phyloP scores from a whole-genome alignment of 2,113 vertebrate species.

The Paradoxurus hermaphroditus region DNA sequence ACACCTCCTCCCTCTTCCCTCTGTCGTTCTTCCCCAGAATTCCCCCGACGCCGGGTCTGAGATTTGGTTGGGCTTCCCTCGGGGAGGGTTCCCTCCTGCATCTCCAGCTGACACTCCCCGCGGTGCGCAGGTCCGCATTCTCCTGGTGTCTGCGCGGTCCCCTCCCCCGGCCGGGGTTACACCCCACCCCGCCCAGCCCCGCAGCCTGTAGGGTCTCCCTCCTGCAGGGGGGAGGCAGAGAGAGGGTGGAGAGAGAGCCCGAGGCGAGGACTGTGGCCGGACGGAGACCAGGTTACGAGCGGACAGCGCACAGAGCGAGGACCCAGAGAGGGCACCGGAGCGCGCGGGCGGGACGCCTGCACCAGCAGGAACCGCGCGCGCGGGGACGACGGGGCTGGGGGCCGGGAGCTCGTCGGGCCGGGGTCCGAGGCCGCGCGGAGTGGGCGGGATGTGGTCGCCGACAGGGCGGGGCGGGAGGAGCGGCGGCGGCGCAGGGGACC shows the following conservation, averaged over 20 bases:
- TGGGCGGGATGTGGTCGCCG: neutral
- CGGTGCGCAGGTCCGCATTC: neutral
- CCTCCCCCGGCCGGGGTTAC: neutral
- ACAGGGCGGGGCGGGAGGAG: neutral
- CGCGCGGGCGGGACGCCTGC: neutral
- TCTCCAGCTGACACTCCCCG: neutral
- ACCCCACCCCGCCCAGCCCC: neutral
- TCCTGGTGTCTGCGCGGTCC: neutral
- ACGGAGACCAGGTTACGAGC: neutral
- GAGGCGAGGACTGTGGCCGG: neutral
- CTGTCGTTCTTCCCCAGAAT: neutral
- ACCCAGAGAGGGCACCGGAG: neutral
- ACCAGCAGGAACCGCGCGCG: neutral
- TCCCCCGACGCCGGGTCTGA: neutral
- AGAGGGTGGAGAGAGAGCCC: neutral
- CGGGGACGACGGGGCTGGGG: neutral
- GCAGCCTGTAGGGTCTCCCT: neutral
- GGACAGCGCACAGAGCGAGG: neutral
- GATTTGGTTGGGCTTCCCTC: neutral
- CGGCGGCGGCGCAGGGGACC: neutral
- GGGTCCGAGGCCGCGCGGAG: neutral
- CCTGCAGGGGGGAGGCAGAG: neutral
- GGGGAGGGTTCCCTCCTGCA: neutral
- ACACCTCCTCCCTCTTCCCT: neutral
- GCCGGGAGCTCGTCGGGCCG: neutral